Percentiles rank a stretch among this genome's conserved stretches.
Evolutionary conservation across 2,888 invertebrate genomes (phyloP).

Genomic region (Mythimna impura): DNA sequence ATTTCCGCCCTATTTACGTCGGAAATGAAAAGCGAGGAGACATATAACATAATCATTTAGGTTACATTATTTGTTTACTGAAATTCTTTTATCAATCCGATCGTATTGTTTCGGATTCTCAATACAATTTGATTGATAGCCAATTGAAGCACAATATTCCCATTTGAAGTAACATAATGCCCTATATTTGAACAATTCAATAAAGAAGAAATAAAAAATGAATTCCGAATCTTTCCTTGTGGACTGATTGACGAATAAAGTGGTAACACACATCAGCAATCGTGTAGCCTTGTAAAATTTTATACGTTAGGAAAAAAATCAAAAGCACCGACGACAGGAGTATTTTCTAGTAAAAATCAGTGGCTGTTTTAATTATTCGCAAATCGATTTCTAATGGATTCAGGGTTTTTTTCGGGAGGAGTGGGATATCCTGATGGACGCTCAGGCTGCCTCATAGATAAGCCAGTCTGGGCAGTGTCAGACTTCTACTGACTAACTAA

Average conservation of each 20-base stretch:
- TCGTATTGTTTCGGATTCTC: conserved; percentile 30
- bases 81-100: conserved; percentile 26
- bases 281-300: not conserved
- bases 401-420: too few species aligned
- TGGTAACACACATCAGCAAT: not conserved
- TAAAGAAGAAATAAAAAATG: not conserved
- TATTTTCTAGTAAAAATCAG: too few species aligned
- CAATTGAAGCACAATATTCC: conserved; percentile 44
- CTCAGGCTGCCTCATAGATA: too few species aligned
- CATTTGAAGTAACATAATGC: conserved; percentile 44
- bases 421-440: too few species aligned
- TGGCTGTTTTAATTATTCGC: too few species aligned
- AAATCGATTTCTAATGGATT: too few species aligned
- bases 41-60: conserved; percentile 12
- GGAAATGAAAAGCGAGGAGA: conserved; percentile 12
- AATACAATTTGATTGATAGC: conserved; percentile 50
- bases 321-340: too few species aligned
- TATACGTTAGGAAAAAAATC: not conserved
- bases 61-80: conserved; percentile 26
- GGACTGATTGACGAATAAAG: not conserved
- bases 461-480: too few species aligned
- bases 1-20: not conserved
- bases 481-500: too few species aligned
- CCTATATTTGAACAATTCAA: conserved; percentile 20
- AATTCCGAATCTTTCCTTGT: not conserved